Evolutionary conservation across 2,113 vertebrate species (phyloP).

Genomic region (Furnarius figulus): DNA sequence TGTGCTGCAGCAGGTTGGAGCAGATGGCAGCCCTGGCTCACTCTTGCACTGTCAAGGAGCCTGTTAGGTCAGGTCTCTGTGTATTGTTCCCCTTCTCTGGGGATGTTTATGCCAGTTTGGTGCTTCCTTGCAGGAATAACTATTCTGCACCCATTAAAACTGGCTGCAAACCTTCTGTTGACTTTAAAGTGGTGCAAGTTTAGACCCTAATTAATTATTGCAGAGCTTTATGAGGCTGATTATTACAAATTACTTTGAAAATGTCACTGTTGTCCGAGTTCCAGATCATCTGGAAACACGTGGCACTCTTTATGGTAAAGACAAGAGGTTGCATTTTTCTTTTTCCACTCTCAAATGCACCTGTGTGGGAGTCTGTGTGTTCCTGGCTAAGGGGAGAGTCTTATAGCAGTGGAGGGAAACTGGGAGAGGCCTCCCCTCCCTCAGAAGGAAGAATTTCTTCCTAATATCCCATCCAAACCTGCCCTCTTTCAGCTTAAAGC

Average conservation of each 20-base stretch:
- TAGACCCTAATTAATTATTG: neutral
- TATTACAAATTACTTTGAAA: conserved; percentile 9
- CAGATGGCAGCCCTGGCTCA: neutral
- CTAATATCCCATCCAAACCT: neutral
- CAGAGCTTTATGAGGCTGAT: neutral
- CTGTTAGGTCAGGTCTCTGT: neutral
- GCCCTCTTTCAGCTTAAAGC: neutral
- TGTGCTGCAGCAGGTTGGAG: neutral
- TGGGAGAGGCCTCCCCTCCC: neutral
- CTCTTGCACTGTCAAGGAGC: neutral
- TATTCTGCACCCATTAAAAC: neutral
- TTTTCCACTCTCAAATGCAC: neutral
- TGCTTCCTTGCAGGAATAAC: neutral
- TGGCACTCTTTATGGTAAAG: neutral
- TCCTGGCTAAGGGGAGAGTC: neutral
- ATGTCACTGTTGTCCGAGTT: neutral
- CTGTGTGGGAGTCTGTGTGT: neutral
- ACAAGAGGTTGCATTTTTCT: neutral
- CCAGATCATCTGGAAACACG: neutral
- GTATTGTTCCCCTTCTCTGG: neutral
- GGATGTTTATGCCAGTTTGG: neutral
- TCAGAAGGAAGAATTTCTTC: neutral
- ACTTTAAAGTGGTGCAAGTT: neutral
- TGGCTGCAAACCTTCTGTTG: neutral
- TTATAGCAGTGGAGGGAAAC: rapidly evolving